Conservation (phyloP, 1,140 invertebrate species). For the Procambarus virginalis region DNA sequence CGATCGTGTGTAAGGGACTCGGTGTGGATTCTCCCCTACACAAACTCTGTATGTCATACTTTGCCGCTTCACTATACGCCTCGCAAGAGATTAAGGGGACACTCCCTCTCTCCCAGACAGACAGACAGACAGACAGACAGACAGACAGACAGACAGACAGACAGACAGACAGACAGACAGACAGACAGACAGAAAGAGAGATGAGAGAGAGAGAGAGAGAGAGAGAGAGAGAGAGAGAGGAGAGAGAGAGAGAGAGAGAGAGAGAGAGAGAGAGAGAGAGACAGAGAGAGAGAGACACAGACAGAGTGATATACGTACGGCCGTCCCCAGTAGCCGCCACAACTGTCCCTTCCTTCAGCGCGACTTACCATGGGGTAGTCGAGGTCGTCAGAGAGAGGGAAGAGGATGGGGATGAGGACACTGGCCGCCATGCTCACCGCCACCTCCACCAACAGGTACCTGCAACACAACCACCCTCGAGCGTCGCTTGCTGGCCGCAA, state of each 20-base stretch:
- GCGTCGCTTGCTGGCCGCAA: not conserved
- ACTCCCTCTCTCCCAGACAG: too few relatives aligned
- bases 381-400: conserved; percentile 50
- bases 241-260: not conserved
- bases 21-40: too few relatives aligned
- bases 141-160: too few relatives aligned
- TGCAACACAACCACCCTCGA: not conserved
- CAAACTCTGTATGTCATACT: too few relatives aligned
- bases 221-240: not conserved
- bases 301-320: not conserved
- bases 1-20: too few relatives aligned
- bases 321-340: too few relatives aligned
- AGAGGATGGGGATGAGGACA: conserved; percentile 48
- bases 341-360: too few relatives aligned
- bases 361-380: conserved; percentile 39
- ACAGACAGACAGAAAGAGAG: not conserved
- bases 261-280: not conserved
- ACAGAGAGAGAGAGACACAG: not conserved
- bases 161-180: too few relatives aligned
- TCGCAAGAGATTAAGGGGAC: too few relatives aligned
- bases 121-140: too few relatives aligned
- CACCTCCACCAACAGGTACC: not conserved
- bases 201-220: not conserved
- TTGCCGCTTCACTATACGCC: too few relatives aligned
- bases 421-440: conserved; percentile 39